Evolutionary conservation across 2,113 vertebrate genomes (phyloP), one percentile per base, ranked within the genome.

Genomic region (Sinocyclocheilus maitianheensis): DNA sequence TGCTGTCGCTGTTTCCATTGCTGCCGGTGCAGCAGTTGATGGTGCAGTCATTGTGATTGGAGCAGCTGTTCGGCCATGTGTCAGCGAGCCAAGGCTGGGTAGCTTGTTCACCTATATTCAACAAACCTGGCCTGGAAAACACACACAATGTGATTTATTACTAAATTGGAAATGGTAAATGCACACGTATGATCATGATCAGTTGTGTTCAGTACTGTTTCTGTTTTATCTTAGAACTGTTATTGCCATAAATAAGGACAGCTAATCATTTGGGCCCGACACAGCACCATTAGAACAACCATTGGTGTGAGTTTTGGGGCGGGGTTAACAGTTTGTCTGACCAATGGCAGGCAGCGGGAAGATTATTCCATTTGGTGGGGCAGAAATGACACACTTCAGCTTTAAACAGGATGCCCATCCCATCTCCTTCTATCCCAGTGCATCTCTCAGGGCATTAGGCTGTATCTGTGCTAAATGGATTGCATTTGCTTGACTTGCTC

Each of bases 21-120:
- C 97, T 95, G 0, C 97, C 95, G 0, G 98, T 97, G 91, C 98
- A 99, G 95, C 98, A 99, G 91, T 94, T 99, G 94, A 99, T 99
- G 93, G 97, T 96, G 93, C 98, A 99, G 94, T 99, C 97, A 0
- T 97, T 99, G 94, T 98, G 98, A 86, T 95, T 98, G 94, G 96
- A 97, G 88, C 97, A 97, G 26, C 96, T 97, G 89, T 99, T 98
- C 80, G 98, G 98, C 98, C 98, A 99, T 0, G 98, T 99, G 92
- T 99, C 98, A 14, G 98, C 98, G 82, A 99, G 93, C 98, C 98
- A 99, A 0, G 98, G 98, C 90, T 99, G 98, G 5, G 96, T 89
- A 58, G 97, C 95, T 0, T 97, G 95, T 88, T 99, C 98, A 51
- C 96, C 96, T 77, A 99, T 98, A 95, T 99, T 99, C 84, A 99